Conservation (phyloP, 2,888 invertebrate genomes). For the Drosophila putrida region DNA sequence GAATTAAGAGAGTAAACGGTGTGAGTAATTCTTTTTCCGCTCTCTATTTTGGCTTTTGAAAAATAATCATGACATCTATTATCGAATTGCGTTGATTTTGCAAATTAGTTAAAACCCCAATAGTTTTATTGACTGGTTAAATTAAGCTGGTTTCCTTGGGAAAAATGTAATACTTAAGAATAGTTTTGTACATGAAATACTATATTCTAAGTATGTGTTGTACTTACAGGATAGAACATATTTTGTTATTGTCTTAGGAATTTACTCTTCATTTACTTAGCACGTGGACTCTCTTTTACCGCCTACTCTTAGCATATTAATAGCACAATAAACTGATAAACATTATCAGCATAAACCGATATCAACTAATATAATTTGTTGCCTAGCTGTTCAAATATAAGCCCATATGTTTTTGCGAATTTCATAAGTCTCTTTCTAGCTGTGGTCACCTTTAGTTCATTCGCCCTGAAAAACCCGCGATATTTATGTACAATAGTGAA, state of each 20-base stretch:
- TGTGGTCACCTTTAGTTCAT: constrained; percentile 27
- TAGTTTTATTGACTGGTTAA: not conserved
- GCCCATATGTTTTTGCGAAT: constrained; percentile 31
- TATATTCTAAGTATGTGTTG: not conserved
- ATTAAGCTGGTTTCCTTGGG: no score
- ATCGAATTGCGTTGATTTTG: not conserved
- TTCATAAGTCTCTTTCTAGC: constrained; percentile 39
- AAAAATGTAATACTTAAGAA: no score
- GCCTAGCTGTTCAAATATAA: constrained; percentile 44
- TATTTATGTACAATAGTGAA: not conserved
- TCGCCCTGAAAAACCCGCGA: not conserved
- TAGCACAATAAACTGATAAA: constrained; percentile 55
- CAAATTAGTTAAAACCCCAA: not conserved
- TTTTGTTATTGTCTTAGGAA: constrained; percentile 2
- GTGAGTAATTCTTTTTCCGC: constrained; percentile 11
- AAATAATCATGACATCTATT: constrained; percentile 20
- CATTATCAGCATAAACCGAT: constrained; percentile 48
- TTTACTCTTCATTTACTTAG: constrained; percentile 16
- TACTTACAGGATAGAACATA: not conserved
- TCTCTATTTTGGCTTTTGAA: constrained; percentile 6
- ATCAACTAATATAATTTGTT: constrained; percentile 30
- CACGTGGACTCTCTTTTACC: constrained; percentile 14
- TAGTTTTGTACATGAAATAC: no score
- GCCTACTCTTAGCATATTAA: constrained; percentile 39
- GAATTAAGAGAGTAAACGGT: not conserved